Conservation (phyloP, 2,113 vertebrate species). For the Okapia johnstoni region DNA sequence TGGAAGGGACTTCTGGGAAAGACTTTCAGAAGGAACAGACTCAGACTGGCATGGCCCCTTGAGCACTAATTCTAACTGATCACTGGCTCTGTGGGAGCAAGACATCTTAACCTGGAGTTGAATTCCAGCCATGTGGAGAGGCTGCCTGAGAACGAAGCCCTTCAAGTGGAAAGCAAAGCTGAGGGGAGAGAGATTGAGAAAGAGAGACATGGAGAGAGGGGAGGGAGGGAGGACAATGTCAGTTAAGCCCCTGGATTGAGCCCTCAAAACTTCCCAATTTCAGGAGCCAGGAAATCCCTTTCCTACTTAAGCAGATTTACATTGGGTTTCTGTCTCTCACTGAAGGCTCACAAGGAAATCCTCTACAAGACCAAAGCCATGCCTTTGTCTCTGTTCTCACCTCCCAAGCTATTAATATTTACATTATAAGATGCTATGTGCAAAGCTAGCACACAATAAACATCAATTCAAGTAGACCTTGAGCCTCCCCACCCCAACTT, state of each 20-base stretch:
- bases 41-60: background rate
- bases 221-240: background rate
- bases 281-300: background rate
- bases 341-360: background rate
- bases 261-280: background rate
- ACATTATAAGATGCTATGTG: background rate
- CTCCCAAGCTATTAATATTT: background rate
- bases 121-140: background rate
- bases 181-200: background rate
- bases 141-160: background rate
- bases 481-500: background rate
- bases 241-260: background rate
- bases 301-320: background rate
- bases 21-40: background rate
- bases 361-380: background rate
- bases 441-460: background rate
- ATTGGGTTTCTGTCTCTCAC: background rate
- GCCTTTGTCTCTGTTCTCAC: background rate
- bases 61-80: background rate
- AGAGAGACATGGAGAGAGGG: background rate
- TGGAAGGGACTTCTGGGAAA: background rate
- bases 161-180: background rate
- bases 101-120: background rate
- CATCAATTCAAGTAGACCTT: background rate
- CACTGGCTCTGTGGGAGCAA: background rate